Evolutionary conservation across 2,888 invertebrate genomes (phyloP).

Genomic region (Tethea ocularis): DNA sequence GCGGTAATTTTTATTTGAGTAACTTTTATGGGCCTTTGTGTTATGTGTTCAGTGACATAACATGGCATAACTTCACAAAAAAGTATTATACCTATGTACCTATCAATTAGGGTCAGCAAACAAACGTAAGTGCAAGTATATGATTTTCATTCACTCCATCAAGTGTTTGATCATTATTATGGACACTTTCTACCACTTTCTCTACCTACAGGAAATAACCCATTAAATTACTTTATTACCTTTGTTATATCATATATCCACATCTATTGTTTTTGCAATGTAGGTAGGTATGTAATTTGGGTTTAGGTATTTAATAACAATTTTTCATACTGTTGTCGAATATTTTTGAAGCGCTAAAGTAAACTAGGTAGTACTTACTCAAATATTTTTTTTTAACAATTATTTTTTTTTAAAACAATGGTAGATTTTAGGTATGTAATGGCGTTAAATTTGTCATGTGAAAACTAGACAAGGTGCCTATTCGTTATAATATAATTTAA

Average conservation of each 20-base stretch:
- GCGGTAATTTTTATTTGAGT: too few species aligned
- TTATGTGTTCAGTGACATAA: not conserved
- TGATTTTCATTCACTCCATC: constrained; percentile 5
- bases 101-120: constrained; percentile 5
- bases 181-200: constrained; percentile 29
- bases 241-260: constrained; percentile 32
- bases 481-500: not conserved
- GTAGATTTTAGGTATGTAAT: too few species aligned
- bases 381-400: too few species aligned
- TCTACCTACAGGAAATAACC: constrained; percentile 17
- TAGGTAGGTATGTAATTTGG: too few species aligned
- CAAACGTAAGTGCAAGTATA: not conserved
- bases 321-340: too few species aligned
- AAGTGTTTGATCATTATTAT: constrained; percentile 10
- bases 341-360: too few species aligned
- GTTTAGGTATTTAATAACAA: too few species aligned
- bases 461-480: too few species aligned
- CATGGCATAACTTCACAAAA: not conserved
- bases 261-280: constrained; percentile 19
- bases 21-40: too few species aligned
- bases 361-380: too few species aligned
- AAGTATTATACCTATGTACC: not conserved
- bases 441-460: too few species aligned
- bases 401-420: too few species aligned
- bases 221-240: constrained; percentile 29